Percentiles rank a stretch among this genome's conserved stretches.
These are phyloP conservation scores for Dinomys branickii DNA, from an alignment of 2,113 vertebrate genomes.

Conservation along the genomic window DNA sequence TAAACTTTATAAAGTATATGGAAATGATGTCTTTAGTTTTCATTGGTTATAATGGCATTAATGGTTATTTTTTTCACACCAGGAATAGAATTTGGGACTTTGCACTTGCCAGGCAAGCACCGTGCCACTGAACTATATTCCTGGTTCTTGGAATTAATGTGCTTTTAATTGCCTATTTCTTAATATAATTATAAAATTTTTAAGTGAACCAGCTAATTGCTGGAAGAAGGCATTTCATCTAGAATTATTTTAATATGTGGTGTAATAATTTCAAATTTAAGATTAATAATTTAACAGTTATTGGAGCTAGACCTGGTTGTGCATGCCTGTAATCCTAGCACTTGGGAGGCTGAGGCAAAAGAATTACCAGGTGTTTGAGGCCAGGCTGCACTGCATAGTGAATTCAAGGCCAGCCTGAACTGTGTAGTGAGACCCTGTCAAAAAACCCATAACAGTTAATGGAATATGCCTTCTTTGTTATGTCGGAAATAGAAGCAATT, in stretches of 20 bases:
- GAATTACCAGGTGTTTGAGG: too few relatives aligned
- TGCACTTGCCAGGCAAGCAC: too few relatives aligned
- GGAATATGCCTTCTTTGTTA: constrained; percentile 82
- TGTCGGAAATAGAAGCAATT: too few relatives aligned
- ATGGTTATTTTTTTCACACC: too few relatives aligned
- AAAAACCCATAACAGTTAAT: not conserved
- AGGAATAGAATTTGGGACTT: too few relatives aligned
- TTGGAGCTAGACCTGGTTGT: not conserved
- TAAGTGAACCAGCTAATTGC: constrained; percentile 80
- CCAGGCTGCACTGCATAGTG: too few relatives aligned
- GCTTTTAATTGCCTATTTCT: constrained; percentile 83
- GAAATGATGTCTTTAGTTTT: constrained; percentile 80
- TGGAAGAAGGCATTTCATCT: constrained; percentile 86
- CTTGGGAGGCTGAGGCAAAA: too few relatives aligned
- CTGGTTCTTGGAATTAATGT: constrained; percentile 69
- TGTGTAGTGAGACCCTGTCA: too few relatives aligned
- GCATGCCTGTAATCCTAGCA: too few relatives aligned
- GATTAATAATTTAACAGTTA: constrained; percentile 85
- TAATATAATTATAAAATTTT: constrained; percentile 84
- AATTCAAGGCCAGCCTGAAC: too few relatives aligned
- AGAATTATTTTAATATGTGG: constrained; percentile 87
- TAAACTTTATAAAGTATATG: constrained; percentile 61
- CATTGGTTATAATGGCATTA: constrained; percentile 77
- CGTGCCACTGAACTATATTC: too few relatives aligned
- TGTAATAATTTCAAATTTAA: constrained; percentile 87